These are phyloP conservation scores for Serranus cabrilla DNA, from an alignment of 2,797 vertebrate species.

Conservation along the genomic window DNA sequence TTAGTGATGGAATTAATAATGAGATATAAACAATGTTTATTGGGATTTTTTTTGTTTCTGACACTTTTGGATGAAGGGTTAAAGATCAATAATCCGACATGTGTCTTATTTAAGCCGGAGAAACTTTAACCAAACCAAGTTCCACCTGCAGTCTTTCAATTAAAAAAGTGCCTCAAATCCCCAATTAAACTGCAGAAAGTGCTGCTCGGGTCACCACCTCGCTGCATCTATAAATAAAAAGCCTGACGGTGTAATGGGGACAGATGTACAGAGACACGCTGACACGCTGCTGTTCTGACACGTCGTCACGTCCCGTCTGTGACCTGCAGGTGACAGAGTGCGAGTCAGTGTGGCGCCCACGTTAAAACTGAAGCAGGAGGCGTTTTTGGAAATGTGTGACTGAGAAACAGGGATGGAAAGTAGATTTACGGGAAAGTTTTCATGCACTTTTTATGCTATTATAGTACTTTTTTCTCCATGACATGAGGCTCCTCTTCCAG, in stretches of 20 bases:
- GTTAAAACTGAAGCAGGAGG: not conserved
- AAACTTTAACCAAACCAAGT: not conserved
- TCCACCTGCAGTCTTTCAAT: not conserved
- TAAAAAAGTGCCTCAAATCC: not conserved
- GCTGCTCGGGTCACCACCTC: not conserved
- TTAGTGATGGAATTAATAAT: too few species aligned
- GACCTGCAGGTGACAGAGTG: constrained; percentile 19
- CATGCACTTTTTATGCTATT: too few species aligned
- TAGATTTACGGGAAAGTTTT: too few species aligned
- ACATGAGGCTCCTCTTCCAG: too few species aligned
- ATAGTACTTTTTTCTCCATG: too few species aligned
- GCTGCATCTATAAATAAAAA: too few species aligned
- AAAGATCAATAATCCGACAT: not conserved
- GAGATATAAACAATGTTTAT: too few species aligned
- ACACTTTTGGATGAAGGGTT: too few species aligned
- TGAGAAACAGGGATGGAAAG: too few species aligned
- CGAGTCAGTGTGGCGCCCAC: not conserved
- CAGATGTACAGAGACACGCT: not conserved
- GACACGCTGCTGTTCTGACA: constrained; percentile 19
- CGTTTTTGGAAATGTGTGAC: not conserved
- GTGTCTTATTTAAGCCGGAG: not conserved
- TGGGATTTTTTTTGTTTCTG: too few species aligned
- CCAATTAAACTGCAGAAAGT: not conserved
- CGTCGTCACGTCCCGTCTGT: constrained; percentile 19
- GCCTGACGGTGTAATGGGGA: not conserved